phyloP scores from a whole-genome alignment of 2,113 vertebrate species.

The Halcyon malimbica region DNA sequence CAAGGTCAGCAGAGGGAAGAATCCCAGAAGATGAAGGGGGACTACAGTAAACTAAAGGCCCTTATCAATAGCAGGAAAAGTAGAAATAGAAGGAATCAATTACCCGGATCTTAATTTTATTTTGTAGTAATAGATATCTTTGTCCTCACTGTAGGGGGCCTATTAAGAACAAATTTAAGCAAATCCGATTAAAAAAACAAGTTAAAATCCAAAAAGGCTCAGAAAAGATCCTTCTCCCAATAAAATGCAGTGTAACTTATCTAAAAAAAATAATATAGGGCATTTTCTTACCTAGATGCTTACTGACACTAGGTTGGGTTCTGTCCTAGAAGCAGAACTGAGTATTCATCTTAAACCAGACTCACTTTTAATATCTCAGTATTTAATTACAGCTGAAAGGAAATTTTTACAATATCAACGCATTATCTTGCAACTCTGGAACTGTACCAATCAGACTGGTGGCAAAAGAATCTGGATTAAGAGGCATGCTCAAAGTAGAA shows the following conservation, averaged over 20 bases:
- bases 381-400: slow-evolving; percentile 44
- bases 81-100: slow-evolving; percentile 90
- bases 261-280: slow-evolving; percentile 39
- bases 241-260: slow-evolving; percentile 50
- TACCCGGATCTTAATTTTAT: slow-evolving; percentile 80
- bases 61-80: slow-evolving; percentile 93
- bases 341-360: slow-evolving; percentile 73
- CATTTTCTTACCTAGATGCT: slow-evolving; percentile 52
- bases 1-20: slow-evolving; percentile 77
- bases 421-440: not conserved
- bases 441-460: not conserved
- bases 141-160: slow-evolving; percentile 26
- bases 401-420: not conserved
- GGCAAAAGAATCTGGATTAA: slow-evolving; percentile 34
- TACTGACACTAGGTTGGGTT: slow-evolving; percentile 46
- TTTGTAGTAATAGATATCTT: not conserved
- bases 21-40: slow-evolving; percentile 82
- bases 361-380: slow-evolving; percentile 43
- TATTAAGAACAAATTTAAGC: slow-evolving; percentile 44
- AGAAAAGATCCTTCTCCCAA: slow-evolving; percentile 6
- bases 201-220: not conserved
- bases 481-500: not conserved
- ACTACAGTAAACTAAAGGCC: slow-evolving; percentile 93
- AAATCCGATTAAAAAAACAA: slow-evolving; percentile 33
- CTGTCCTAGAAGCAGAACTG: slow-evolving; percentile 51